Evolutionary conservation across 2,113 vertebrate genomes (phyloP).

Genomic region (Cynoglossus semilaevis): DNA sequence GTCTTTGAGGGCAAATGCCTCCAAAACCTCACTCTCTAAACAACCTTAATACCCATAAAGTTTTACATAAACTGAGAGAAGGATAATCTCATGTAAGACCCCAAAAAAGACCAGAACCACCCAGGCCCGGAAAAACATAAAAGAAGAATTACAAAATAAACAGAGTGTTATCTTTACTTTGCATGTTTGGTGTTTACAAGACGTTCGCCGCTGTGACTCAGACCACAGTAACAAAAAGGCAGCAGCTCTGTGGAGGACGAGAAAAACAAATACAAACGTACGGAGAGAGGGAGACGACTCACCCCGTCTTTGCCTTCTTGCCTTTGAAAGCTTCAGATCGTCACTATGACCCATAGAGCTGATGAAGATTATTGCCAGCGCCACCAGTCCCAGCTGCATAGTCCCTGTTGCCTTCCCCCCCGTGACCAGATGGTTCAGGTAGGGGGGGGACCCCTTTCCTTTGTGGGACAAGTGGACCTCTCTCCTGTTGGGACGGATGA

Average conservation of each 20-base stretch:
- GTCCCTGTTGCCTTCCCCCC: conserved; percentile 81
- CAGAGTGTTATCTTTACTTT: conserved; percentile 61
- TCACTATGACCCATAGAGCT: conserved; percentile 86
- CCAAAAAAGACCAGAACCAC: conserved; percentile 41
- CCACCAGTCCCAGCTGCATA: conserved; percentile 96
- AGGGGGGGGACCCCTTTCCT: conserved; percentile 62
- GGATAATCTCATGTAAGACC: conserved; percentile 37
- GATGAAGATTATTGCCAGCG: conserved; percentile 87
- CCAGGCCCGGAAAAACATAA: conserved; percentile 49
- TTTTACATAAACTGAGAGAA: conserved; percentile 60
- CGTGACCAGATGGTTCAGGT: conserved; percentile 77
- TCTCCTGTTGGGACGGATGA: conserved; percentile 37
- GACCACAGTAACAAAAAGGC: conserved; percentile 42
- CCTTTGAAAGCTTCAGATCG: conserved; percentile 83
- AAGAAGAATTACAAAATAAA: conserved; percentile 57
- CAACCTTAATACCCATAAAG: conserved; percentile 54
- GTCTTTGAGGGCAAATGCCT: conserved; percentile 46
- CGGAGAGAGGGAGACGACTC: conserved; percentile 67
- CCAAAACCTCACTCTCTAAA: conserved; percentile 50
- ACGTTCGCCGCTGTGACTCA: conserved; percentile 43
- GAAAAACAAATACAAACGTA: conserved; percentile 36
- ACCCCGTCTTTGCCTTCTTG: conserved; percentile 93
- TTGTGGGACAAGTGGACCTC: conserved; percentile 61
- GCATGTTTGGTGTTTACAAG: conserved; percentile 63
- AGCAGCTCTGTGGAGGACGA: conserved; percentile 20